Evolutionary conservation across 2,888 invertebrate species (phyloP).

Genomic region (Ctena decussata): DNA sequence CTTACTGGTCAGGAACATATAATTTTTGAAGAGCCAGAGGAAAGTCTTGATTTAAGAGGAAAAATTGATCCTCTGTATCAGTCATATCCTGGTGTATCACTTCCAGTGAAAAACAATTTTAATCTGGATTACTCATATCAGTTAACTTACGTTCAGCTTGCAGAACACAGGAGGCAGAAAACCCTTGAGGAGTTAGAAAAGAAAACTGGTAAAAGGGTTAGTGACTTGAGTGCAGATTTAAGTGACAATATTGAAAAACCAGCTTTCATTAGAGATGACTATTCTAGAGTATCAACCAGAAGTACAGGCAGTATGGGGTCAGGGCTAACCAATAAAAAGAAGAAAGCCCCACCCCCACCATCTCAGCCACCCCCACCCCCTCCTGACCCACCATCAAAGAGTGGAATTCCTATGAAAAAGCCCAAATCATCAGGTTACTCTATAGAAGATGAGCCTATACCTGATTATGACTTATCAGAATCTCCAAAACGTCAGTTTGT

Average conservation of each 20-base stretch:
- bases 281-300: slow-evolving; percentile 63
- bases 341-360: slow-evolving; percentile 79
- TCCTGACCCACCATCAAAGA: slow-evolving; percentile 45
- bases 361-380: slow-evolving; percentile 52
- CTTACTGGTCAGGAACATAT: slow-evolving; percentile 69
- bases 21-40: slow-evolving; percentile 79
- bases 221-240: slow-evolving; percentile 73
- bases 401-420: slow-evolving; percentile 23
- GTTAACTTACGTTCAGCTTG: slow-evolving; percentile 82
- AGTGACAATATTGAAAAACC: slow-evolving; percentile 66
- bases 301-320: slow-evolving; percentile 71
- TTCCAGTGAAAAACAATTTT: slow-evolving; percentile 80
- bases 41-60: slow-evolving; percentile 62
- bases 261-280: slow-evolving; percentile 66
- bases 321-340: slow-evolving; percentile 78
- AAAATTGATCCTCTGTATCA: slow-evolving; percentile 73
- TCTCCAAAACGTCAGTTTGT: slow-evolving; percentile 52
- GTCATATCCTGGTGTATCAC: slow-evolving; percentile 71
- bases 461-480: slow-evolving; percentile 76
- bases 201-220: slow-evolving; percentile 73
- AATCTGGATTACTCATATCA: slow-evolving; percentile 79
- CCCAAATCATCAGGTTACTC: slow-evolving; percentile 41
- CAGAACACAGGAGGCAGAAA: slow-evolving; percentile 77
- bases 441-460: slow-evolving; percentile 71
- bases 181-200: slow-evolving; percentile 74